Evolutionary conservation across 2,888 invertebrate genomes (phyloP).

Genomic region (Marasmarcha lunaedactyla): DNA sequence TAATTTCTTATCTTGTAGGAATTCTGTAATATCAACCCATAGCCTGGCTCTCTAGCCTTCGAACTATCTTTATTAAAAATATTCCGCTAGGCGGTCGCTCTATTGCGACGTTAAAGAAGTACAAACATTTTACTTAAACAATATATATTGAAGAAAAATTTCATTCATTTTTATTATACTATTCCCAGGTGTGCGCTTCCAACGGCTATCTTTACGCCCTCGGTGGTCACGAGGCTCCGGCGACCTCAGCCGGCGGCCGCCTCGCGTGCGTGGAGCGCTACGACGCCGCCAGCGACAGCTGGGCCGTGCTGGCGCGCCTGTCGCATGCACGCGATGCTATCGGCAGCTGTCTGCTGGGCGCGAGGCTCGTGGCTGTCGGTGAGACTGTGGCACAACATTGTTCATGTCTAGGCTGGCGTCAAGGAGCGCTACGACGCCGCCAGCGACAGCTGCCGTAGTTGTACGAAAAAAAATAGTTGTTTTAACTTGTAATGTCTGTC

Average conservation of each 20-base stretch:
- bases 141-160: too few relatives aligned
- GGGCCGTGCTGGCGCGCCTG: constrained; percentile 88
- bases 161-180: too few relatives aligned
- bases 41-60: too few relatives aligned
- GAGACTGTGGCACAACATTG: too few relatives aligned
- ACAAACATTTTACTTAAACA: too few relatives aligned
- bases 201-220: constrained; percentile 92
- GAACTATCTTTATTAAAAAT: too few relatives aligned
- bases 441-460: constrained; percentile 85
- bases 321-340: constrained; percentile 89
- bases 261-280: constrained; percentile 93
- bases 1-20: too few relatives aligned
- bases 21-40: too few relatives aligned
- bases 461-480: too few relatives aligned
- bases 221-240: constrained; percentile 94
- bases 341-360: constrained; percentile 88
- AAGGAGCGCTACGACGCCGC: constrained; percentile 86
- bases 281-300: constrained; percentile 82
- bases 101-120: too few relatives aligned
- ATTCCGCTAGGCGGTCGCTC: neutral
- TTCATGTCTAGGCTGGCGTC: constrained; percentile 88
- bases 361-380: constrained; percentile 84
- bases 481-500: too few relatives aligned
- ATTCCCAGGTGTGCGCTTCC: constrained; percentile 76
- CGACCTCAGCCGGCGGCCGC: constrained; percentile 76